Evolutionary conservation across 2,888 invertebrate species (phyloP), one percentile per base, ranked within the genome.

Genomic region (Tinea semifulvella): DNA sequence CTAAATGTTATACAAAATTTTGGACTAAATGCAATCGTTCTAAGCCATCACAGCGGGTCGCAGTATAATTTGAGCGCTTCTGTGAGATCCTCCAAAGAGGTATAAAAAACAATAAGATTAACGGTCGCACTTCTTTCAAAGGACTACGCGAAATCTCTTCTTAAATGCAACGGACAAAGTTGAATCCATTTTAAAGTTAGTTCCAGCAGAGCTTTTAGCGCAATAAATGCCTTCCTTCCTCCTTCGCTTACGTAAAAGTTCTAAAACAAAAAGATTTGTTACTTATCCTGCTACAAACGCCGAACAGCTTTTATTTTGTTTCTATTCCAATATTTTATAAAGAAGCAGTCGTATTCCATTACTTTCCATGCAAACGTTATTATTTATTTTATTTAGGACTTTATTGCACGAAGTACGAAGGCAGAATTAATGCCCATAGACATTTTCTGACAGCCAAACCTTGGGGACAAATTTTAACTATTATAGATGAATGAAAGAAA

Each of bases 211-310:
- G 77, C 77, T 79, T 76, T 79, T 77, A 77, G 77, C 65, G 73
- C 79, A 75, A 79, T 77, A 77, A 76, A 76, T 76, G 76, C 77
- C 77, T 76, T 77, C 74, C 76, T 77, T 76, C 77, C 74, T 66
- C 60, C 53, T 18, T 18, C 16, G 68, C 69, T 77, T 75, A 74
- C 74, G 74, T 75, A 73, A 76, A 76, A 73, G 75, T 75, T 76
- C 70, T 75, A 64, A 68, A 76, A 74, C 71, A 74, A 73, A 73
- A 77, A 75, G 73, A 73, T 72, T 71, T 74, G 69, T 70, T 69
- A 65, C 45, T 31, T 42, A 28, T 28, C 43, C 31, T 31, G 14
- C 28, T 40, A 40, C 20, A 40, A 40, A 40, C 40, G 40, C 40
- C 20, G 40, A 40, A 40, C 40, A 40, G 36, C 36, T 36, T 22